phyloP scores from a whole-genome alignment of 2,113 vertebrate genomes.

The Xiphorhynchus elegans region DNA sequence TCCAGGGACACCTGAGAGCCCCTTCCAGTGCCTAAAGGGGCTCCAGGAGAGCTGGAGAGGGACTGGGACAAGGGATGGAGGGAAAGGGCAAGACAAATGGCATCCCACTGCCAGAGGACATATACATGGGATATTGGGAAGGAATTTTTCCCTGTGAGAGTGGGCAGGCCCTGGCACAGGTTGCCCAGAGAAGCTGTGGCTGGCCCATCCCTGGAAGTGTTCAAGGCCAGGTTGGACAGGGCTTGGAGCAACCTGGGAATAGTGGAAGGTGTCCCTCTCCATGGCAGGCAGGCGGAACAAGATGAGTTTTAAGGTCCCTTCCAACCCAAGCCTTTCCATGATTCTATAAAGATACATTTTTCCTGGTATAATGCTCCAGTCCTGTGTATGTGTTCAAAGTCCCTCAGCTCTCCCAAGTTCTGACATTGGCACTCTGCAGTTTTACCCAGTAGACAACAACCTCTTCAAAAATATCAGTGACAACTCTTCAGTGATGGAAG shows the following conservation, averaged over 20 bases:
- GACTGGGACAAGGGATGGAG: not conserved
- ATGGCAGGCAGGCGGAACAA: accelerated
- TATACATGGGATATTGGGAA: not conserved
- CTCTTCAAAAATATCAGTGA: not conserved
- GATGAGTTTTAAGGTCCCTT: not conserved
- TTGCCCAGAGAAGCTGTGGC: not conserved
- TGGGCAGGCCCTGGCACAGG: not conserved
- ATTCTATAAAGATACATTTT: not conserved
- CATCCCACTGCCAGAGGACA: not conserved
- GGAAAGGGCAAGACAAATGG: not conserved
- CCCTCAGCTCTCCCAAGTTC: not conserved
- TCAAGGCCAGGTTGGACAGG: not conserved
- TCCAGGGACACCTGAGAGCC: not conserved
- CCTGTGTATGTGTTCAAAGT: not conserved
- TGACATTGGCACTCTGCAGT: not conserved
- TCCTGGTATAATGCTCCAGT: not conserved
- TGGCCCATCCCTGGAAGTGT: not conserved
- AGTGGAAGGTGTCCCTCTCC: not conserved
- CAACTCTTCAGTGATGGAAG: not conserved
- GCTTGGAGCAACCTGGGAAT: not conserved
- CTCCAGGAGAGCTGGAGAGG: not conserved
- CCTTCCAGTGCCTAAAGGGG: accelerated
- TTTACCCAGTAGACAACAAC: not conserved
- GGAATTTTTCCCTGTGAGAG: accelerated
- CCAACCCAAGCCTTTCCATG: not conserved